phyloP scores from a whole-genome alignment of 2,113 vertebrate genomes.

The Herpetotheres cachinnans region DNA sequence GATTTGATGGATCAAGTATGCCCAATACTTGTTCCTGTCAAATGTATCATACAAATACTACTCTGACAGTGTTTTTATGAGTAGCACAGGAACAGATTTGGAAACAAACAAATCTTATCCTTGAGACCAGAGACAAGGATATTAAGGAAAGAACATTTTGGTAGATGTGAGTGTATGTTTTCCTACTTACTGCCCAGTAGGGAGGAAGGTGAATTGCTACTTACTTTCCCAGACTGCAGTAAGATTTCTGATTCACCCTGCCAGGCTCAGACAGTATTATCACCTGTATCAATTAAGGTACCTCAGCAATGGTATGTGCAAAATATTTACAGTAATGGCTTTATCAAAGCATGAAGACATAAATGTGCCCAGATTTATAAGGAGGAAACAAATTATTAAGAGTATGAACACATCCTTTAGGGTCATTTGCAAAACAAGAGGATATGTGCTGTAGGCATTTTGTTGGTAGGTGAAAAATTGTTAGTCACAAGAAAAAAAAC shows the following conservation, averaged over 20 bases:
- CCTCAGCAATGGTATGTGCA: conserved; percentile 22
- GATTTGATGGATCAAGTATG: neutral
- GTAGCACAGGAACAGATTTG: neutral
- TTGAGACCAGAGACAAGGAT: conserved; percentile 41
- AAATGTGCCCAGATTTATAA: conserved; percentile 14
- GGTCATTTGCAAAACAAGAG: neutral
- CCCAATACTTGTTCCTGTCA: neutral
- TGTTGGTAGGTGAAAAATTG: neutral
- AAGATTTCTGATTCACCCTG: conserved; percentile 33
- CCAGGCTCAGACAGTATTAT: conserved; percentile 58
- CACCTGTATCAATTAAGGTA: conserved; percentile 39
- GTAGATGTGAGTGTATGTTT: conserved; percentile 54
- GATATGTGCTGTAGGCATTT: neutral
- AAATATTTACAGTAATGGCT: conserved; percentile 30
- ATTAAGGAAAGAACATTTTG: conserved; percentile 64
- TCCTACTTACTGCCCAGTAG: conserved; percentile 68
- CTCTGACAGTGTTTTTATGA: conserved; percentile 8
- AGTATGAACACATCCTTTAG: conserved; percentile 22
- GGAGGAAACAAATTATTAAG: conserved; percentile 44
- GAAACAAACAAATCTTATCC: conserved; percentile 59
- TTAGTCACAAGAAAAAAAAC: neutral
- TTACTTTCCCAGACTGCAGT: conserved; percentile 40
- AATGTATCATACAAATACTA: neutral
- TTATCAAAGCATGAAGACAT: conserved; percentile 16
- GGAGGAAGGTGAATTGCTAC: conserved; percentile 67